Evolutionary conservation across 2,888 invertebrate species (phyloP).

Genomic region (Nebria salina): DNA sequence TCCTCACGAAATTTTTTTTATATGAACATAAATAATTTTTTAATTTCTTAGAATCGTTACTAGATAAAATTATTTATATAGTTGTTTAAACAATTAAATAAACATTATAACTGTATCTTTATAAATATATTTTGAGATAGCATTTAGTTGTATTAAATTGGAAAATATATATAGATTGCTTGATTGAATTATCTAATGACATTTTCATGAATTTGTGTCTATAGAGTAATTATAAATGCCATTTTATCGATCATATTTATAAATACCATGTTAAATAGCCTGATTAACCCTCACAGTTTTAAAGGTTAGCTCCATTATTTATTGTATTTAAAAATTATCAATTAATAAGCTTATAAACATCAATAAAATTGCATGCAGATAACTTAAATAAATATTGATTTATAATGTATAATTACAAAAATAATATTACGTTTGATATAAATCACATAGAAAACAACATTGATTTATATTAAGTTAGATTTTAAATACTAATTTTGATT

Average conservation of each 20-base stretch:
- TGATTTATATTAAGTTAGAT: too few species aligned
- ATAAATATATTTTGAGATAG: not conserved
- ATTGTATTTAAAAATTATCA: not conserved
- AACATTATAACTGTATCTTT: not conserved
- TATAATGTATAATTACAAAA: not conserved
- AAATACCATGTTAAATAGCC: not conserved
- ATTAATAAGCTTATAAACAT: not conserved
- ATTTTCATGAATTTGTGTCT: not conserved
- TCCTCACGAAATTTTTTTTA: too few species aligned
- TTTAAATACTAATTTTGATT: too few species aligned
- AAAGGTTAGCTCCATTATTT: not conserved
- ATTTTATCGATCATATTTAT: not conserved
- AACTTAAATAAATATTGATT: not conserved
- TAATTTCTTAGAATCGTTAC: not conserved
- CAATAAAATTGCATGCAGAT: not conserved
- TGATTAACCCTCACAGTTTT: not conserved
- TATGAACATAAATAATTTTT: too few species aligned
- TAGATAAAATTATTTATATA: not conserved
- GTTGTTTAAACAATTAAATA: not conserved
- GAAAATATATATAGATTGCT: not conserved
- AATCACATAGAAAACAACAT: too few species aligned
- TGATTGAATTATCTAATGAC: not conserved
- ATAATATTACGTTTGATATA: not conserved
- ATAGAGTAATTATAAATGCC: not conserved
- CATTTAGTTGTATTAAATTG: not conserved